Conservation (phyloP, 1,140 invertebrate genomes). For the Micrasema longulum region DNA sequence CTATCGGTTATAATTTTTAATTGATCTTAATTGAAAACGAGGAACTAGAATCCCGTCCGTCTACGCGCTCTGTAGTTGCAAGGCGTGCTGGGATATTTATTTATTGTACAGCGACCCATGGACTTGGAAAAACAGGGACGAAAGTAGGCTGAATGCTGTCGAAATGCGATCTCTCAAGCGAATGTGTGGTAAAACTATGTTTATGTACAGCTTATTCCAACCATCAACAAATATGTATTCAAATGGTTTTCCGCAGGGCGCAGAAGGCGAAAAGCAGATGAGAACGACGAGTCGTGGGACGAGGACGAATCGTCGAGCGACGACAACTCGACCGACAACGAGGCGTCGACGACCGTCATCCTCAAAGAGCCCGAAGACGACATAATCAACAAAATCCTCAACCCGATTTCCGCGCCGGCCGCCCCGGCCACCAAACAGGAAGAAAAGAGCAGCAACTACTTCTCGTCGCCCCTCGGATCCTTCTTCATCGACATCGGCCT, state of each 20-base stretch:
- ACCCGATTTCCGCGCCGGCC: not conserved
- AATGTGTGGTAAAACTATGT: too few relatives aligned
- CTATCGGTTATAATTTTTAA: too few relatives aligned
- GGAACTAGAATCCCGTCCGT: too few relatives aligned
- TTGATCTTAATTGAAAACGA: too few relatives aligned
- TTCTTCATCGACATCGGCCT: constrained; percentile 25
- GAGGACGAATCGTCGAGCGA: constrained; percentile 8
- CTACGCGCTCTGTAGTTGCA: too few relatives aligned
- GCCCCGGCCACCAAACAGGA: not conserved
- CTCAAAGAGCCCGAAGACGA: constrained; percentile 6
- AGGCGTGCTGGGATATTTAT: too few relatives aligned
- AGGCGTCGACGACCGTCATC: constrained; percentile 11
- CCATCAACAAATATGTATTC: too few relatives aligned
- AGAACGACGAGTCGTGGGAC: constrained; percentile 24
- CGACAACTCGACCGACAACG: not conserved
- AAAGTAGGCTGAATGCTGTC: too few relatives aligned
- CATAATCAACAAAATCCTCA: not conserved
- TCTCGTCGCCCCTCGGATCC: constrained; percentile 5
- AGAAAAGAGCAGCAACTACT: constrained; percentile 1
- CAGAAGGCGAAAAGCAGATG: not conserved
- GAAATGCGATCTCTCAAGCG: too few relatives aligned
- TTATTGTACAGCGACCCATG: too few relatives aligned
- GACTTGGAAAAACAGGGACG: too few relatives aligned
- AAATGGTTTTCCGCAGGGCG: constrained; percentile 3
- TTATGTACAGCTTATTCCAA: too few relatives aligned